Evolutionary conservation across 2,888 invertebrate species (phyloP).

Genomic region (Pseudococcus longispinus): DNA sequence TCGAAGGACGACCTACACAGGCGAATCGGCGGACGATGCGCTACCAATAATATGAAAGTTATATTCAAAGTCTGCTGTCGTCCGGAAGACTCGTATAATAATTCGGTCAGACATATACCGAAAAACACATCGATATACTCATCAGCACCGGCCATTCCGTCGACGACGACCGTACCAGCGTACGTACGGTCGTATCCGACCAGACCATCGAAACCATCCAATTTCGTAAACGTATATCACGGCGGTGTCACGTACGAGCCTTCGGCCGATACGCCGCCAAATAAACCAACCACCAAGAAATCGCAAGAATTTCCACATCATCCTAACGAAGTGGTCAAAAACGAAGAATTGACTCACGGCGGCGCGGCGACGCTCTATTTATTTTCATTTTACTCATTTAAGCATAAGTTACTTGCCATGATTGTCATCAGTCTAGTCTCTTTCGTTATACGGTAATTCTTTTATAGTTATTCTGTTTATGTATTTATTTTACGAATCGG

Average conservation of each 20-base stretch:
- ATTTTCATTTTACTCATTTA: constrained; percentile 50
- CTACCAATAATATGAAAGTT: constrained; percentile 93
- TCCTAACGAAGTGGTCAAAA: constrained; percentile 91
- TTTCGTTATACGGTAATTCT: constrained; percentile 55
- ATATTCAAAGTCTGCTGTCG: constrained; percentile 93
- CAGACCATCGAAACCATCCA: constrained; percentile 62
- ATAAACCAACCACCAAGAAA: constrained; percentile 74
- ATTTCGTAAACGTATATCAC: constrained; percentile 29
- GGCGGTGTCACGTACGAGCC: constrained; percentile 57
- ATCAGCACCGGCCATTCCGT: constrained; percentile 64
- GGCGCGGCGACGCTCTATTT: constrained; percentile 61
- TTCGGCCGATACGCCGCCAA: constrained; percentile 55
- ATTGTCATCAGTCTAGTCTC: constrained; percentile 57
- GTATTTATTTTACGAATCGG: constrained; percentile 12
- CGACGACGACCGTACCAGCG: constrained; percentile 60
- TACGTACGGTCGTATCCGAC: constrained; percentile 65
- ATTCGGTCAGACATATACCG: constrained; percentile 4
- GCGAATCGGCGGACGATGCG: constrained; percentile 90
- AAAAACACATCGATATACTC: constrained; percentile 56
- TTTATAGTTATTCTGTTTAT: constrained; percentile 41
- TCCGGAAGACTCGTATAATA: constrained; percentile 67
- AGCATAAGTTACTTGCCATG: constrained; percentile 54
- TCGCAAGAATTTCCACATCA: constrained; percentile 68
- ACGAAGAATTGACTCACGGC: constrained; percentile 85
- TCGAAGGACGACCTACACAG: constrained; percentile 90